Percentiles rank a stretch among this genome's conserved stretches.
These are phyloP conservation scores for Hemibagrus guttatus DNA, from an alignment of 2,797 vertebrate species.

Conservation along the genomic window DNA sequence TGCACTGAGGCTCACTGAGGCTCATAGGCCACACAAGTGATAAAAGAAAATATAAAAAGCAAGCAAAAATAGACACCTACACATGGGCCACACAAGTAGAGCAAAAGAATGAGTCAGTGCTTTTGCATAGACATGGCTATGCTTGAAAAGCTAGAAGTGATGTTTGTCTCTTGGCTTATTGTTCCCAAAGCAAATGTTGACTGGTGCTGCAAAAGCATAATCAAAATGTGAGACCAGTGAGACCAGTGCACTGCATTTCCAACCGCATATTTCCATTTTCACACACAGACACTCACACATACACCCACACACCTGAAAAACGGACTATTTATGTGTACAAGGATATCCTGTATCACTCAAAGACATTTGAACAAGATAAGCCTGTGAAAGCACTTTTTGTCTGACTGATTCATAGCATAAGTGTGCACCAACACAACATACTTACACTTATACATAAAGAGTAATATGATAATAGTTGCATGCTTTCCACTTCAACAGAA, in stretches of 20 bases:
- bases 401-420: conserved; percentile 52
- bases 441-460: background rate
- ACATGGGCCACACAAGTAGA: conserved; percentile 71
- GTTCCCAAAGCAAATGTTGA: conserved; percentile 27
- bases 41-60: conserved; percentile 11
- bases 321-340: background rate
- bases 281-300: background rate
- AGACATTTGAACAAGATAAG: conserved; percentile 41
- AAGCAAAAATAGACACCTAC: conserved; percentile 18
- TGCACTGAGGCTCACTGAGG: conserved; percentile 42
- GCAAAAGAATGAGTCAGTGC: conserved; percentile 42
- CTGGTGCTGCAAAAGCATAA: conserved; percentile 21
- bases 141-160: conserved; percentile 54
- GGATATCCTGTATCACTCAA: conserved; percentile 21
- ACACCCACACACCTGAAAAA: background rate
- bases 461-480: background rate
- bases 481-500: background rate
- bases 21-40: conserved; percentile 38
- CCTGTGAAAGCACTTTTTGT: conserved; percentile 53
- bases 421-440: background rate
- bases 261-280: background rate
- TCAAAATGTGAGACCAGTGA: conserved; percentile 51
- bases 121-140: background rate
- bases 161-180: conserved; percentile 54
- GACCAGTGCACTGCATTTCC: background rate